Base-by-base conservation (phyloP, 2,113 vertebrate genomes). In the Malaclemys terrapin region DNA sequence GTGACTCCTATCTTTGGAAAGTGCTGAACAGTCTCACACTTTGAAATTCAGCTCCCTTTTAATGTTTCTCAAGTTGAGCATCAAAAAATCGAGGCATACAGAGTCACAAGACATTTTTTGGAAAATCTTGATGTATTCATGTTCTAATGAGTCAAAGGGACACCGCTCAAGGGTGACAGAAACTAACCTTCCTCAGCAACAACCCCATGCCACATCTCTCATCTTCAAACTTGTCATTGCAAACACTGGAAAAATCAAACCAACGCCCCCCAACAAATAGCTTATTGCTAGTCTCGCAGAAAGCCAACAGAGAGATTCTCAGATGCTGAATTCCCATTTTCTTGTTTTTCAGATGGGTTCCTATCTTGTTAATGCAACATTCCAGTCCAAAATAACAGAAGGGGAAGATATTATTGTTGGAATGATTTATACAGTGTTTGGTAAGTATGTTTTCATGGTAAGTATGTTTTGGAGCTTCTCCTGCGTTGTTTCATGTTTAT, bases 351-450 rank as follows among this genome's bases (percentile, higher is more conserved):
- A 98, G 98, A 98, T 98, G 98, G 93, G 69, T 10, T 82, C 89
- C 81, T 93, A 85, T 80, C 89, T 91, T 2, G 49, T 89, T 50
- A 98, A 98, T 49, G 72, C 89, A 42, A 94, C 96, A 38, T 98
- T 98, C 92, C 95, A 95, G 72, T 98, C 98, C 72, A 98, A 95
- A 93, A 98, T 98, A 87, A 98, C 98, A 24, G 95, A 96, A 84
- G 91, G 95, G 49, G 62, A 98, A 94, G 98, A 98, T 87, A 95
- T 98, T 83, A 90, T 94, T 2, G 96, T 98, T 94, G 98, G 97
- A 47, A 94, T 98, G 52, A 96, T 98, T 72, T 98, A 98, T 91
- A 93, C 92, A 20, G 31, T 98, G 54, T 98, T 98, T 91, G 98
- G 98, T 98, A 96, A 98, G 98, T 96, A 10, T 35, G 35, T 31